Conservation (phyloP, 2,113 vertebrate species). For the Nesoenas mayeri region DNA sequence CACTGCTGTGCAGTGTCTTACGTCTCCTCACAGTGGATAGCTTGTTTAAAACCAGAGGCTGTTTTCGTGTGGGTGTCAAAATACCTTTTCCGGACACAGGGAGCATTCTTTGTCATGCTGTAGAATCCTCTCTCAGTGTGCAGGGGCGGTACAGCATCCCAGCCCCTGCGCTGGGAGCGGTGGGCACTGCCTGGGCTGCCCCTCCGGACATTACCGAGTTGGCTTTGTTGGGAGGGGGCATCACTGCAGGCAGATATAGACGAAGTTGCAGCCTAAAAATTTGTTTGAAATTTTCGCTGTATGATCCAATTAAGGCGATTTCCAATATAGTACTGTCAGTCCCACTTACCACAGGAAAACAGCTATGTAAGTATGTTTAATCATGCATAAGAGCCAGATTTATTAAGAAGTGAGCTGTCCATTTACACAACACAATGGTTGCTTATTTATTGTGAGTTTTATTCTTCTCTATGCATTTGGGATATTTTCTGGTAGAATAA, state of each 20-base stretch:
- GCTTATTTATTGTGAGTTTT: neutral
- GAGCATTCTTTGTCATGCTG: rapidly evolving
- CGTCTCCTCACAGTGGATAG: neutral
- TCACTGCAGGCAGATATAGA: neutral
- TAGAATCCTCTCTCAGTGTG: neutral
- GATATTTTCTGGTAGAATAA: neutral
- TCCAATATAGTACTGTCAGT: neutral
- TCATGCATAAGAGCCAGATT: neutral
- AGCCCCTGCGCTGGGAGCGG: rapidly evolving
- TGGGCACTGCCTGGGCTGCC: neutral
- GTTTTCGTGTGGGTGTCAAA: neutral
- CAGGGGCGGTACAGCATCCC: neutral
- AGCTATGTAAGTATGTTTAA: neutral
- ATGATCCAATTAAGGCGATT: neutral
- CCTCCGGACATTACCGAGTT: neutral
- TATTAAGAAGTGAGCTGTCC: neutral
- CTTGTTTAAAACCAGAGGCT: neutral
- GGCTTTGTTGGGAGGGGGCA: neutral
- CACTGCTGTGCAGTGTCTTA: neutral
- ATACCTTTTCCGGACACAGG: neutral
- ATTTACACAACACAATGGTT: neutral
- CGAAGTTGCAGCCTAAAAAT: neutral
- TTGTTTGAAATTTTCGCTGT: neutral
- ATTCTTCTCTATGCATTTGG: neutral
- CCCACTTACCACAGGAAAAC: neutral